Base-by-base conservation (phyloP, 2,797 vertebrate genomes). In the Siniperca scherzeri region DNA sequence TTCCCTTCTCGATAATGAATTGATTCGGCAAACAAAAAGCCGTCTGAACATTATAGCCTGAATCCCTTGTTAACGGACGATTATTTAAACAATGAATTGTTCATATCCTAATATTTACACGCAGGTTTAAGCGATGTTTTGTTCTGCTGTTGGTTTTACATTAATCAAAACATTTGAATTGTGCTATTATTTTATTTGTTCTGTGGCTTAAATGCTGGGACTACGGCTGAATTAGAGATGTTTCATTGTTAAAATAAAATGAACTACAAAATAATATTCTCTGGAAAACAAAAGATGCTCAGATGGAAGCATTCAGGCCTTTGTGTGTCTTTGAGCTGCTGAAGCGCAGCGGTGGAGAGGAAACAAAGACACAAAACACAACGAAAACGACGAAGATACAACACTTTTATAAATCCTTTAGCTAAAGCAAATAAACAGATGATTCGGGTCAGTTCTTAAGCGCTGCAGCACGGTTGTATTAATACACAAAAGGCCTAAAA, bases 401-500 rank as follows among this genome's bases (percentile, higher is more conserved):
- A 73, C 48, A 33, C 21, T 22, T 73, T 19, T 4, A 25, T 36
- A 13, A 64, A 64, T 21, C 44, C 7, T 75, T 76, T 4, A 48
- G 6, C 25, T 16, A 40, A 72, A 78, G 19, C 38, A 71, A 84
- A 87, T 77, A 74, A 66, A 72, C 16, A 0, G 5, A 48, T 42
- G 61, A 52, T 50, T 71, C 14, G 3, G n/a, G 6, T 75, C 66
- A 33, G 48, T 1, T 25, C 14, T 82, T 2, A 30, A 17, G 11
- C 3, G 4, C 1, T 13, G 30, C 44, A 27, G 22, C 4, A 2
- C 33, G 17, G 59, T 2, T 56, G 9, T 50, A 30, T 76, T 64
- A 62, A 70, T 10, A 38, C 50, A 66, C 33, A 25, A 82, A 78
- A 74, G 57, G 52, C 5, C 42, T 22, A 8, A 66, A 86, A 61